Evolutionary conservation across 2,888 invertebrate genomes (phyloP), one percentile per base, ranked within the genome.

Genomic region (Temnothorax ravouxi): DNA sequence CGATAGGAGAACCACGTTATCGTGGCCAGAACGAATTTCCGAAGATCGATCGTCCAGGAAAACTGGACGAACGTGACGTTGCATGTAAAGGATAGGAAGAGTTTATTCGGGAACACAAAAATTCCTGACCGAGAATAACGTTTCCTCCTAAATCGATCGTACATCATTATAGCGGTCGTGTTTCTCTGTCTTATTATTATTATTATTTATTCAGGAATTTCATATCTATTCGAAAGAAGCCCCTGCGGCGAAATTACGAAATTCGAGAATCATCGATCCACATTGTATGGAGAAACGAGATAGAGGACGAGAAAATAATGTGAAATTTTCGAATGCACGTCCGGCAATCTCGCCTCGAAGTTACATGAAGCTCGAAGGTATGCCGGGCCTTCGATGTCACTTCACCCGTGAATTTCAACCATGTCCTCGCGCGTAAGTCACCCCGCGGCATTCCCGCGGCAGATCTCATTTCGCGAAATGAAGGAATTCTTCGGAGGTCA

Each of bases 401-500:
- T 29, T 74, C n/a, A 9, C 25, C 64, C 15, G 9, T 41, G 34
- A 75, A 62, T 47, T 75, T 50, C 64, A 76, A 29, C 47, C 21
- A 15, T 15, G 62, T 50, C 47, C 44, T 25, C 41, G 66, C 41
- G 66, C 66, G 76, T 54, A 41, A 77, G 21, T 66, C 66, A 76
- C 25, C 76, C 13, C 38, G 61, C 41, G n/a, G 76, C 38, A 38
- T 66, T 66, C 52, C 29, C 66, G n/a, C 44, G 67, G 44, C 15
- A 56, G 67, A 67, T 67, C 54, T 67, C 61, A 67, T 77, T 61
- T 77, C 29, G 67, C 15, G 34, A 67, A 77, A 67, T 54, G 54
- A 77, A 44, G 67, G 67, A 67, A 77, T 77, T 77, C 77, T 54
- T 77, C 11, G 34, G 54, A 77, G 38, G 77, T 54, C 52, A 29